A percentile compares a stretch with the other conserved stretches of the same genome.
Conservation (phyloP, 64 coral and sea anemone genomes). For the Montipora cactus region DNA sequence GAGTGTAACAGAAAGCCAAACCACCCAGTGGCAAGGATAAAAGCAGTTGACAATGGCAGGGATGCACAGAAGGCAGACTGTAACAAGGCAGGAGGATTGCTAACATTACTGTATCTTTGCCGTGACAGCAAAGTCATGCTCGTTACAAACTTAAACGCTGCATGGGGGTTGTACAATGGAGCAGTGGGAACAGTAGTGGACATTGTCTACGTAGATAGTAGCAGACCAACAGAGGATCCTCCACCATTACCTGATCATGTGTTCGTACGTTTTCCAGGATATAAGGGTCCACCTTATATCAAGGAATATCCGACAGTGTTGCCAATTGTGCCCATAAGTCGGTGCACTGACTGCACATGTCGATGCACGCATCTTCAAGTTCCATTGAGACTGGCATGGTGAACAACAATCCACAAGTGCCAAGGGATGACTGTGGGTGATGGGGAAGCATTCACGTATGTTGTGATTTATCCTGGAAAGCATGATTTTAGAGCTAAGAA, state of each 20-base stretch:
- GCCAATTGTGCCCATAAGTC: conserved; percentile 38
- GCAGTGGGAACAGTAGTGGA: too few relatives aligned
- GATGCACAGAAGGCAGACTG: too few relatives aligned
- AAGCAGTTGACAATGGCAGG: too few relatives aligned
- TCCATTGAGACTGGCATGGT: conserved; percentile 27
- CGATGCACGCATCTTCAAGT: too few relatives aligned
- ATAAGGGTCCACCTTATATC: conserved; percentile 39
- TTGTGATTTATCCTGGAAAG: conserved; percentile 46
- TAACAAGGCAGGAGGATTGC: too few relatives aligned
- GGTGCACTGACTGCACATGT: too few relatives aligned
- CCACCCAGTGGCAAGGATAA: neutral
- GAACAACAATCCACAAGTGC: conserved; percentile 53
- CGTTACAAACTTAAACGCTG: too few relatives aligned
- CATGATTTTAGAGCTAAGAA: conserved; percentile 58
- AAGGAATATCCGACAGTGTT: conserved; percentile 1
- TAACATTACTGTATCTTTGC: too few relatives aligned
- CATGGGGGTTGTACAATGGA: too few relatives aligned
- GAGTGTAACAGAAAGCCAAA: neutral
- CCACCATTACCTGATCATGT: conserved; percentile 9
- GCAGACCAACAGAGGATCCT: conserved; percentile 48
- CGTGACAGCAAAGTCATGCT: too few relatives aligned
- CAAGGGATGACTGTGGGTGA: conserved; percentile 5
- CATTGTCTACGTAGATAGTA: neutral
- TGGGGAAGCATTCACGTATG: conserved; percentile 2
- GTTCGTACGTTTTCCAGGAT: conserved; percentile 36